These are phyloP conservation scores for Rhinoderma darwinii DNA, from an alignment of 2,113 vertebrate species.

Conservation along the genomic window DNA sequence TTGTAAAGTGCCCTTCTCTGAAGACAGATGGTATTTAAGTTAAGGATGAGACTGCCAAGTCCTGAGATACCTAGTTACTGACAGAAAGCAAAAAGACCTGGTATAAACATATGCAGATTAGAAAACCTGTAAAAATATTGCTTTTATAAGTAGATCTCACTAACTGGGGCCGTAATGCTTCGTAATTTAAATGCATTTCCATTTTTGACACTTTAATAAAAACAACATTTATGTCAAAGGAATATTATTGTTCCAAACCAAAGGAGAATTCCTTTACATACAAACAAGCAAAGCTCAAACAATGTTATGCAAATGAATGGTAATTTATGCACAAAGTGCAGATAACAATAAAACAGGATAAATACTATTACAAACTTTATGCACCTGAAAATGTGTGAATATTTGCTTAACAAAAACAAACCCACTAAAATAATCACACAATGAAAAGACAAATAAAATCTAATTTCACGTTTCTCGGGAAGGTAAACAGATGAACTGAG, in stretches of 20 bases:
- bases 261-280: slow-evolving; percentile 68
- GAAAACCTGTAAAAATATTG: not conserved
- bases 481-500: slow-evolving; percentile 49
- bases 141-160: not conserved
- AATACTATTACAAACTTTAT: slow-evolving; percentile 76
- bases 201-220: slow-evolving; percentile 65
- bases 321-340: slow-evolving; percentile 78
- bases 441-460: slow-evolving; percentile 60
- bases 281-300: slow-evolving; percentile 74
- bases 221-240: slow-evolving; percentile 62
- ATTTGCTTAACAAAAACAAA: slow-evolving; percentile 76
- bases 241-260: slow-evolving; percentile 68
- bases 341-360: slow-evolving; percentile 75
- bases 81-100: not conserved
- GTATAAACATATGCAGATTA: not conserved
- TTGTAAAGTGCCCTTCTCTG: no score
- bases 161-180: not conserved
- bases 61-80: not conserved
- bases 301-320: slow-evolving; percentile 77
- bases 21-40: no score
- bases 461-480: slow-evolving; percentile 45
- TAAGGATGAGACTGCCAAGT: not conserved
- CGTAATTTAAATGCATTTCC: slow-evolving; percentile 38
- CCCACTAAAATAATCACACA: slow-evolving; percentile 62
- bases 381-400: slow-evolving; percentile 73